A percentile compares a stretch with the other conserved stretches of the same genome.
Evolutionary conservation across 35 echinoderm and acorn worm genomes (phyloP).

Genomic region (Apostichopus japonicus): DNA sequence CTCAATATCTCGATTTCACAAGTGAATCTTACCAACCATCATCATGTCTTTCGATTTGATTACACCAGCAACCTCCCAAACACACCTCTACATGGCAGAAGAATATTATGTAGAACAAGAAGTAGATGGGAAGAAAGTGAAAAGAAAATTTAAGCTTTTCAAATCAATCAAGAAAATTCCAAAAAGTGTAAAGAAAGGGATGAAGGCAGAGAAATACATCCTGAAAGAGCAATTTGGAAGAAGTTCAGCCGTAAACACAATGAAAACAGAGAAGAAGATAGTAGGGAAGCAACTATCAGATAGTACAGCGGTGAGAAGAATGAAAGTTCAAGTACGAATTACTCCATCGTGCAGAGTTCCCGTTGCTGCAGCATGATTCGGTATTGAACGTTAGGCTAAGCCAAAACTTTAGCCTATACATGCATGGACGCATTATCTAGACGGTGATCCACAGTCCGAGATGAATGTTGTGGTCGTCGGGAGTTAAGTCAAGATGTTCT

Average conservation of each 20-base stretch:
- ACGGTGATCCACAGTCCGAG: too few species aligned
- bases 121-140: background rate
- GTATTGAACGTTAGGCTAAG: background rate
- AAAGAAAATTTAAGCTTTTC: background rate
- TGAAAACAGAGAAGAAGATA: background rate
- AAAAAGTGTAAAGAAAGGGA: background rate
- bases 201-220: background rate
- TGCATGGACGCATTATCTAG: background rate
- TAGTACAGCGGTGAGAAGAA: background rate
- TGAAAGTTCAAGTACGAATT: background rate
- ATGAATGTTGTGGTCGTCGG: too few species aligned
- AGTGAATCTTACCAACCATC: too few species aligned
- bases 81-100: background rate
- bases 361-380: background rate
- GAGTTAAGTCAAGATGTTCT: too few species aligned
- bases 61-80: background rate
- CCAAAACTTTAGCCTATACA: background rate
- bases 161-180: conserved; percentile 12
- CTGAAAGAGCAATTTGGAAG: background rate
- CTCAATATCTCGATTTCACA: too few species aligned
- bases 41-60: background rate
- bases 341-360: background rate
- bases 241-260: background rate
- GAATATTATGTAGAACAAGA: background rate
- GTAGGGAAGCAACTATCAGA: conserved; percentile 16